phyloP scores from a whole-genome alignment of 2,113 vertebrate genomes.

The Clinocottus analis region DNA sequence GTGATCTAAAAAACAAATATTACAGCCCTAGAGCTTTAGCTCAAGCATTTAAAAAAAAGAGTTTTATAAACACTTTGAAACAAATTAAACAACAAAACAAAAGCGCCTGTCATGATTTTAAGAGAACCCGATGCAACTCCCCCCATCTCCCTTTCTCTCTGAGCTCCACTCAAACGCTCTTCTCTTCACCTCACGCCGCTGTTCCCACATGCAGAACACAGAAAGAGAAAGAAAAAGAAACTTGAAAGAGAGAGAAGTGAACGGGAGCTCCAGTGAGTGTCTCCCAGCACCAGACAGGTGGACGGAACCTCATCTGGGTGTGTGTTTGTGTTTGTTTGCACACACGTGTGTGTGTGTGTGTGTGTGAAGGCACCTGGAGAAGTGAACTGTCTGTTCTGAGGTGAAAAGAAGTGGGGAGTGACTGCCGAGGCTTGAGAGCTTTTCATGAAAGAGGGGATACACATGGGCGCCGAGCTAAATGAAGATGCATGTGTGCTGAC shows the following conservation, averaged over 20 bases:
- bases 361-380: conserved; percentile 7
- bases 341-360: background rate
- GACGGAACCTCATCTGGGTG: conserved; percentile 20
- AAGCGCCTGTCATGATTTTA: background rate
- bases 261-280: conserved; percentile 8
- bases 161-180: background rate
- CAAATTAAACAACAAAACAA: background rate
- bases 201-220: conserved; percentile 6
- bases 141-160: no score
- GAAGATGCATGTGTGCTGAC: conserved; percentile 31
- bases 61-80: background rate
- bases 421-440: conserved; percentile 32
- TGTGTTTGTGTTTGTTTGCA: background rate
- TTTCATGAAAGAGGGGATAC: conserved; percentile 14
- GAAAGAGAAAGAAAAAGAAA: background rate
- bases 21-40: no score
- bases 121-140: no score
- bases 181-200: background rate
- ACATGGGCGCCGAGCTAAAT: conserved; percentile 31
- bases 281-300: conserved; percentile 26
- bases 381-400: conserved; percentile 27
- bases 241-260: background rate
- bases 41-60: no score
- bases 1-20: no score
- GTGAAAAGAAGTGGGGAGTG: conserved; percentile 20